Evolutionary conservation across 2,113 vertebrate species (phyloP).

Genomic region (Proterorhinus semilunaris): DNA sequence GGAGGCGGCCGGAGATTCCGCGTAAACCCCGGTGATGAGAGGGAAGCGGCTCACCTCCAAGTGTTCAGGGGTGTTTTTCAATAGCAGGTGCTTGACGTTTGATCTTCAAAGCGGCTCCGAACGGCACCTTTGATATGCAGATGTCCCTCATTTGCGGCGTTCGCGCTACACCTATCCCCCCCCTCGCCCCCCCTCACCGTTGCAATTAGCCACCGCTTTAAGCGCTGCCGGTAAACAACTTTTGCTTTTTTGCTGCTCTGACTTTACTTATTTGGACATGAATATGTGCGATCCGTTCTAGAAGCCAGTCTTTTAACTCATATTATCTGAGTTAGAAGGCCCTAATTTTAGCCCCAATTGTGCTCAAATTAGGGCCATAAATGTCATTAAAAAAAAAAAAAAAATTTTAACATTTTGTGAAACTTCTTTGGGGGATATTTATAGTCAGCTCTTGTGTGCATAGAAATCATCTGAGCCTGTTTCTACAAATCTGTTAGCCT

Average conservation of each 20-base stretch:
- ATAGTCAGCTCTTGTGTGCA: too few species aligned
- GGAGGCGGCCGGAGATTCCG: not conserved
- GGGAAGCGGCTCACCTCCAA: constrained; percentile 17
- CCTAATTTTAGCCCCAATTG: too few species aligned
- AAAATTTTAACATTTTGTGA: too few species aligned
- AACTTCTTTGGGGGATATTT: too few species aligned
- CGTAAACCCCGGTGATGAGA: not conserved
- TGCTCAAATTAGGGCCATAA: too few species aligned
- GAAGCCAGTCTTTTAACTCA: too few species aligned
- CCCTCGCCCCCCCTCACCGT: constrained; percentile 23
- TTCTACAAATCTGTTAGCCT: too few species aligned
- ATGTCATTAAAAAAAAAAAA: too few species aligned
- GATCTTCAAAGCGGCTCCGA: constrained; percentile 36
- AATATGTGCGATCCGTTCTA: too few species aligned
- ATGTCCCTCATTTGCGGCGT: constrained; percentile 6
- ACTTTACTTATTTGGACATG: too few species aligned
- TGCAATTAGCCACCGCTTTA: constrained; percentile 44
- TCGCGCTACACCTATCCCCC: not conserved
- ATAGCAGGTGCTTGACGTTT: constrained; percentile 31
- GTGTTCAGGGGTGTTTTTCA: constrained; percentile 6
- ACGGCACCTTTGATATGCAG: constrained; percentile 53
- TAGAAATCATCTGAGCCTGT: too few species aligned
- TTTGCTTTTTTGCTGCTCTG: not conserved
- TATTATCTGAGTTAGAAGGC: too few species aligned
- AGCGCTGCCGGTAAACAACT: constrained; percentile 20